A percentile compares a stretch with the other conserved stretches of the same genome.
These are phyloP conservation scores for Augiades crinisus DNA, from an alignment of 2,888 invertebrate genomes.

Conservation along the genomic window DNA sequence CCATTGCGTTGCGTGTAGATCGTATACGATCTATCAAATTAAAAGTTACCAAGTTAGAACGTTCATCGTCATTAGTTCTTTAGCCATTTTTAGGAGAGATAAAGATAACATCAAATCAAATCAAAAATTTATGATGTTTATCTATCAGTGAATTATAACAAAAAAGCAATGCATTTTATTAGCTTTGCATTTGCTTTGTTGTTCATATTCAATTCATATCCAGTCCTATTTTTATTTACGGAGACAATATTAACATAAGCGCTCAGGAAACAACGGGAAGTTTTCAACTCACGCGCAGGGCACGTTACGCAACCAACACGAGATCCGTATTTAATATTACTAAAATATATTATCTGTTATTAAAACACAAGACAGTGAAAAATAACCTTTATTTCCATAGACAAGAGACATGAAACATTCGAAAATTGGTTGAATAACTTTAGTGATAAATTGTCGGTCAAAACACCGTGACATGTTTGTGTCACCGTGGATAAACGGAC, in stretches of 20 bases:
- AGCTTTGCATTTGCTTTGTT: neutral
- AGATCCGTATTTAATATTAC: constrained; percentile 50
- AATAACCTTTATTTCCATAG: constrained; percentile 29
- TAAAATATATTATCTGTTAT: constrained; percentile 30
- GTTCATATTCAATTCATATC: neutral
- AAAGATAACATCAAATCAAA: no score
- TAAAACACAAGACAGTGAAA: constrained; percentile 28
- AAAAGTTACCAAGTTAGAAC: no score
- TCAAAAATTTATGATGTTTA: no score
- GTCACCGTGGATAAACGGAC: constrained; percentile 73
- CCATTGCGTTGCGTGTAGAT: no score
- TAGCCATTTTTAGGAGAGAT: no score
- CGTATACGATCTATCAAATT: no score
- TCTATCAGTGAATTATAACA: no score
- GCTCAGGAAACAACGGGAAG: constrained; percentile 44
- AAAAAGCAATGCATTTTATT: no score
- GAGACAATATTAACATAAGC: constrained; percentile 63
- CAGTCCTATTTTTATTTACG: constrained; percentile 29
- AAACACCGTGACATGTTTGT: constrained; percentile 66
- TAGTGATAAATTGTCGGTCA: constrained; percentile 34
- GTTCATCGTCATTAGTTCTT: no score
- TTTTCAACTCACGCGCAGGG: constrained; percentile 67
- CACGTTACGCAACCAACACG: constrained; percentile 60
- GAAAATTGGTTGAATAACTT: neutral
- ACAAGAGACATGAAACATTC: constrained; percentile 2